Conservation (phyloP, 2,888 invertebrate species). For the Pseudococcus jackbeardsleyi region DNA sequence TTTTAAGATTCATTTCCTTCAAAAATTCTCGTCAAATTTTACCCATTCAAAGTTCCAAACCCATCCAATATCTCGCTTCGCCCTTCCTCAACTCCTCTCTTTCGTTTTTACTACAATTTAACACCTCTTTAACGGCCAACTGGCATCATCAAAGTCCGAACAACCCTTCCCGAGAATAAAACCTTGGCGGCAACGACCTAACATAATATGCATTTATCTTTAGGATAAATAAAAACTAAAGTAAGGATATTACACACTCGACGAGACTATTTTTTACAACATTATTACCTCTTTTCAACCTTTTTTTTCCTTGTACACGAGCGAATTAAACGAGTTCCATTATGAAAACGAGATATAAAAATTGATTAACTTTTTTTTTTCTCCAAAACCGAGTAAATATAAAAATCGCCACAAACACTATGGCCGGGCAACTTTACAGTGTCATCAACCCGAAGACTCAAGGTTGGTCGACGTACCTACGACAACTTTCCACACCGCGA, state of each 20-base stretch:
- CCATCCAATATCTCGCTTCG: too few species aligned
- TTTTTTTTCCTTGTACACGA: not conserved
- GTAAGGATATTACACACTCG: not conserved
- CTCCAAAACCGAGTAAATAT: not conserved
- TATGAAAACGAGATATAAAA: not conserved
- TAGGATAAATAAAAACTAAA: not conserved
- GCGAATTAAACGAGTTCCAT: not conserved
- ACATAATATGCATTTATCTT: not conserved
- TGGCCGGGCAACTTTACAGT: not conserved
- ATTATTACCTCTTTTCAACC: not conserved
- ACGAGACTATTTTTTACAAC: slow-evolving; percentile 2
- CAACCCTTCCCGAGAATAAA: too few species aligned
- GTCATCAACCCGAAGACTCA: not conserved
- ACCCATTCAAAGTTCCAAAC: too few species aligned
- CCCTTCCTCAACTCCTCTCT: too few species aligned
- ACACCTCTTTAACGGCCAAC: too few species aligned
- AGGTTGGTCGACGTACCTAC: not conserved
- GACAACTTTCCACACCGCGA: not conserved
- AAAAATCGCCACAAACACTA: not conserved
- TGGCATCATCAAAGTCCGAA: too few species aligned
- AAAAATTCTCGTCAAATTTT: too few species aligned
- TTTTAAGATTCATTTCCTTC: too few species aligned
- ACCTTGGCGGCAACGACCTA: not conserved
- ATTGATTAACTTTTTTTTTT: not conserved
- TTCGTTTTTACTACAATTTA: too few species aligned